A percentile compares a stretch with the other conserved stretches of the same genome.
phyloP scores from a whole-genome alignment of 2,113 vertebrate genomes.

The Ameiurus melas region DNA sequence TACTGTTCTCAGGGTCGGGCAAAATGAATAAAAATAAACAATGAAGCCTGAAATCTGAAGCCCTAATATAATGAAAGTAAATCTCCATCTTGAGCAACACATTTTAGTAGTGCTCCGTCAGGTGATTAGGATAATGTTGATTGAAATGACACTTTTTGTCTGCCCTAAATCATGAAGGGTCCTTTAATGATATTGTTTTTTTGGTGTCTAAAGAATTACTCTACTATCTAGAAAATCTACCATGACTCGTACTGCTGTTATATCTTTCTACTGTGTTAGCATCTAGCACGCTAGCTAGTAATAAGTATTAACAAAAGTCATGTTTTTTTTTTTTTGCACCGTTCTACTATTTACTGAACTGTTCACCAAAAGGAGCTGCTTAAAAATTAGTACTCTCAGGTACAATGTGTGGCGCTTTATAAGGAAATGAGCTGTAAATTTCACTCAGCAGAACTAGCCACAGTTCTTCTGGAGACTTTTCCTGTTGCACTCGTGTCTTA shows the following conservation, averaged over 20 bases:
- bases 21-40: background rate
- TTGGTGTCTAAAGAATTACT: background rate
- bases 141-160: background rate
- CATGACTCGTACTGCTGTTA: background rate
- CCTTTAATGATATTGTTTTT: background rate
- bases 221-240: too few species aligned
- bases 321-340: background rate
- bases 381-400: too few species aligned
- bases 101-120: background rate
- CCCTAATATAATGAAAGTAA: background rate
- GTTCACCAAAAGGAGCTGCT: background rate
- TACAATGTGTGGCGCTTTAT: too few species aligned
- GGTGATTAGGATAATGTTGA: background rate
- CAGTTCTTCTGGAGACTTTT: too few species aligned
- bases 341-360: background rate
- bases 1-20: background rate
- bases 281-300: background rate
- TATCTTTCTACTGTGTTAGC: background rate
- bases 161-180: background rate
- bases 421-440: too few species aligned
- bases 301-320: background rate
- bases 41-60: background rate
- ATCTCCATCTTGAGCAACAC: background rate
- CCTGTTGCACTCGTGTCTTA: too few species aligned
- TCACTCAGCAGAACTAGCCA: too few species aligned